These are phyloP conservation scores for Pedicia rivosa DNA, from an alignment of 2,888 invertebrate genomes.

Conservation along the genomic window DNA sequence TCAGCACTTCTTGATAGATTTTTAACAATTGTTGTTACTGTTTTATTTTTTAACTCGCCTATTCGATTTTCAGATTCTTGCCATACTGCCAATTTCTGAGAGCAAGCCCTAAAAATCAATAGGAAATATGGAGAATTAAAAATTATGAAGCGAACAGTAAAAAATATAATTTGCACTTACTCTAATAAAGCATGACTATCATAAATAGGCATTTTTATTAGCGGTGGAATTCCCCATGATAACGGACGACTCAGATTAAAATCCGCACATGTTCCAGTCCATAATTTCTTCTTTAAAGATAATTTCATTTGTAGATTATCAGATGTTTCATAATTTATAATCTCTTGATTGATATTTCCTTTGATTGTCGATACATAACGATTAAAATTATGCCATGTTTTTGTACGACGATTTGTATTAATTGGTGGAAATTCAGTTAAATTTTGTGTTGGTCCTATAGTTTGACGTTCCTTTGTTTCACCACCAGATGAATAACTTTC, in stretches of 20 bases:
- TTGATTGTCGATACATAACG: conserved; percentile 17
- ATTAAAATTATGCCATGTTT: conserved; percentile 28
- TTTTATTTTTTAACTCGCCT: no score
- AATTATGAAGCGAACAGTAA: conserved; percentile 5
- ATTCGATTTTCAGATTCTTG: conserved; percentile 17
- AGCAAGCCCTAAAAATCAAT: conserved; percentile 38
- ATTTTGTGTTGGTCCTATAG: conserved; percentile 15
- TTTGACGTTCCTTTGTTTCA: not conserved
- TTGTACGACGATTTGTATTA: conserved; percentile 19
- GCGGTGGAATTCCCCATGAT: conserved; percentile 49
- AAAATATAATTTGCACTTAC: conserved; percentile 23
- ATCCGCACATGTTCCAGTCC: conserved; percentile 45
- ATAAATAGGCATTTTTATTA: conserved; percentile 34
- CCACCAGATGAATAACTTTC: not conserved
- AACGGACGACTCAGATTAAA: conserved; percentile 31
- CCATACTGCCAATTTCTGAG: conserved; percentile 40
- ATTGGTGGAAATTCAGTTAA: conserved; percentile 18
- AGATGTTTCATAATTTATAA: conserved; percentile 9
- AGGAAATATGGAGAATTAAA: conserved; percentile 5
- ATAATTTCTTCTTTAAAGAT: conserved; percentile 53
- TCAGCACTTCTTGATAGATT: not conserved
- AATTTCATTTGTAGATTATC: conserved; percentile 43
- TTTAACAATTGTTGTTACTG: not conserved
- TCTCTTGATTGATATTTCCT: conserved; percentile 7
- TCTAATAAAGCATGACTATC: conserved; percentile 41